phyloP scores from a whole-genome alignment of 2,888 invertebrate species.

The Volucella inanis region DNA sequence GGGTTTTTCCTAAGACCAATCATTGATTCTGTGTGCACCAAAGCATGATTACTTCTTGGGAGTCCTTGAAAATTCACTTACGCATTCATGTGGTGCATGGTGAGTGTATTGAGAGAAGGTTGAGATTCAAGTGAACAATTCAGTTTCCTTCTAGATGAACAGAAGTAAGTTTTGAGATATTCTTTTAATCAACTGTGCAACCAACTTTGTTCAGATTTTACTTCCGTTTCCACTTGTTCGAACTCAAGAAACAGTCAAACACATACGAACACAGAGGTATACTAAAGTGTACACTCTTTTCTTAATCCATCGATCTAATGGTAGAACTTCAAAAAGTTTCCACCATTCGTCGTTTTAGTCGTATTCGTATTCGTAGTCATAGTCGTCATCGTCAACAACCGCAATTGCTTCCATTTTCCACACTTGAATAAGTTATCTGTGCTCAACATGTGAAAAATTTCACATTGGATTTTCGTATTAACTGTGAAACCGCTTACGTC shows the following conservation, averaged over 20 bases:
- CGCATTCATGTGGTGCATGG: constrained; percentile 9
- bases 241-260: too few species aligned
- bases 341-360: background rate
- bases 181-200: constrained; percentile 49
- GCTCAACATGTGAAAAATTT: constrained; percentile 75
- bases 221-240: background rate
- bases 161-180: constrained; percentile 36
- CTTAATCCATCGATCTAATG: constrained; percentile 51
- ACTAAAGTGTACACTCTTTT: background rate
- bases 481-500: constrained; percentile 73
- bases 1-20: constrained; percentile 14
- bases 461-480: constrained; percentile 73
- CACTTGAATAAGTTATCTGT: constrained; percentile 74
- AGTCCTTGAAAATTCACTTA: constrained; percentile 17
- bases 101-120: background rate
- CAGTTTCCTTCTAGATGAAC: background rate
- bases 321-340: constrained; percentile 65
- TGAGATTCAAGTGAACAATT: background rate
- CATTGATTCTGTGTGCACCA: constrained; percentile 20
- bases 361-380: too few species aligned
- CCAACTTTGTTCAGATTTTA: constrained; percentile 10
- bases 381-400: constrained; percentile 52
- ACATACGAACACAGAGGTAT: background rate
- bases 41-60: constrained; percentile 9
- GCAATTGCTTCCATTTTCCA: constrained; percentile 71